Conservation (phyloP, 2,113 vertebrate genomes). For the Ctenodactylus gundi region DNA sequence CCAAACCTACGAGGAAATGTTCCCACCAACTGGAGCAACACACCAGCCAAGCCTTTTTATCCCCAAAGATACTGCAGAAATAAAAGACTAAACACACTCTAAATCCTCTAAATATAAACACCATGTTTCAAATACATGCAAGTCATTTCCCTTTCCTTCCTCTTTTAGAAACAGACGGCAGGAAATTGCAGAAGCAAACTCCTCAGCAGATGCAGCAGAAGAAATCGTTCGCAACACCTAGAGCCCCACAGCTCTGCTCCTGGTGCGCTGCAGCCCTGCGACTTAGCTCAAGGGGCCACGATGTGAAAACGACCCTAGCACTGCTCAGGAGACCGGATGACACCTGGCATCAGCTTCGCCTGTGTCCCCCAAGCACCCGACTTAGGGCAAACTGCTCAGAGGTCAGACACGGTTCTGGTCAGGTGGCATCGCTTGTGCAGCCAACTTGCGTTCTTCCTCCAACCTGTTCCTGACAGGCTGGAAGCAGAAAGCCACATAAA, state of each 20-base stretch:
- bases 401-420: background rate
- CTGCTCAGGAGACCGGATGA: too few relatives aligned
- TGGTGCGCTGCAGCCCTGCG: background rate
- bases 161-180: slow-evolving; percentile 37
- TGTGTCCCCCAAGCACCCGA: background rate
- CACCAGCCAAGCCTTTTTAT: background rate
- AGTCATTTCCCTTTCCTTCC: slow-evolving; percentile 3
- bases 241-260: background rate
- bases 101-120: background rate
- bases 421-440: background rate
- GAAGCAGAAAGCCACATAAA: background rate
- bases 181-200: slow-evolving; percentile 28
- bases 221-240: background rate
- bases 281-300: background rate
- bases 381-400: background rate
- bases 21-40: background rate
- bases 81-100: background rate
- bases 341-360: too few relatives aligned
- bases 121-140: background rate
- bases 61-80: background rate
- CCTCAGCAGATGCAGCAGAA: slow-evolving; percentile 6
- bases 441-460: background rate
- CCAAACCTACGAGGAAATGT: background rate
- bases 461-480: background rate
- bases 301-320: background rate